Conservation (phyloP, 1,140 invertebrate genomes). For the Orchesella cincta region DNA sequence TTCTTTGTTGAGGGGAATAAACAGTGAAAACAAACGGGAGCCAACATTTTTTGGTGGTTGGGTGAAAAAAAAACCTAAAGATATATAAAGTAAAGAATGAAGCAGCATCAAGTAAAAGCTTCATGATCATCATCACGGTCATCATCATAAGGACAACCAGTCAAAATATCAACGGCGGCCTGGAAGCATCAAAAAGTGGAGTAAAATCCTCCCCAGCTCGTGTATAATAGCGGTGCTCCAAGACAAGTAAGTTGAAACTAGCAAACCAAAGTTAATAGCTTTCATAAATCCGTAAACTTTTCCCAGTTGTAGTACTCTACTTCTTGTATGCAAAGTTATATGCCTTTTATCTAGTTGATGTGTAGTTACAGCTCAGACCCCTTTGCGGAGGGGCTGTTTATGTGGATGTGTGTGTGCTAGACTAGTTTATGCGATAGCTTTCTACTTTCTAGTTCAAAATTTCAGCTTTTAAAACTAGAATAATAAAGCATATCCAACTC, state of each 20-base stretch:
- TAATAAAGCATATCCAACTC: not conserved
- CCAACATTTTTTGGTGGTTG: not conserved
- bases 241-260: conserved; percentile 11
- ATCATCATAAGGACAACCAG: not conserved
- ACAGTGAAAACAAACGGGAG: not conserved
- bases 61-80: not conserved
- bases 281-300: conserved; percentile 10
- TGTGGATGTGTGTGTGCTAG: no score
- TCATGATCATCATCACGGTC: not conserved
- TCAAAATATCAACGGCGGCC: not conserved
- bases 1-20: not conserved
- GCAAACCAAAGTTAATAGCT: conserved; percentile 6
- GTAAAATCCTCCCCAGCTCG: not conserved
- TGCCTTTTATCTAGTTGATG: not conserved
- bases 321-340: not conserved
- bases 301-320: not conserved
- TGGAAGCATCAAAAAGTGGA: not conserved
- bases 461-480: not conserved
- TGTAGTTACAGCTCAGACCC: not conserved
- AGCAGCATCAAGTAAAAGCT: not conserved
- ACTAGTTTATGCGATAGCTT: no score
- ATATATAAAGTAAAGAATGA: not conserved
- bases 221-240: not conserved
- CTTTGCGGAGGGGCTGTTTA: no score
- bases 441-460: not conserved